A percentile compares a stretch with the other conserved stretches of the same genome.
These are phyloP conservation scores for Druon quercuslanigerum DNA, from an alignment of 1,140 invertebrate species.

Conservation along the genomic window DNA sequence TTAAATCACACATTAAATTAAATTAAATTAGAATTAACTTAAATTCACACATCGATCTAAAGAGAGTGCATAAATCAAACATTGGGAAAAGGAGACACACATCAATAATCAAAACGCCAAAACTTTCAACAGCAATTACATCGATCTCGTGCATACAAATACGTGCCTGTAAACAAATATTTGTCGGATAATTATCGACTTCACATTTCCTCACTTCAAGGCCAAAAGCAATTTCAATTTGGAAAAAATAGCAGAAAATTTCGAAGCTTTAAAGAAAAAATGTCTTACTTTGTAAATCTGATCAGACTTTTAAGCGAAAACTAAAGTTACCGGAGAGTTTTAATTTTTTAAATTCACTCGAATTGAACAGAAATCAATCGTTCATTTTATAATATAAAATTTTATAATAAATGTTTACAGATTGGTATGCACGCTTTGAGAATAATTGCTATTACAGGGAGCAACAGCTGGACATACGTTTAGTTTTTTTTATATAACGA, in stretches of 20 bases:
- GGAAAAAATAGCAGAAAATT: no score
- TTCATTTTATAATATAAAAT: background rate
- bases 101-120: background rate
- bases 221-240: background rate
- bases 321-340: background rate
- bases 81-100: conserved; percentile 4
- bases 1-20: background rate
- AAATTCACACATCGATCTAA: background rate
- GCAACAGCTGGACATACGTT: conserved; percentile 50
- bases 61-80: background rate
- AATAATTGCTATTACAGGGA: conserved; percentile 32
- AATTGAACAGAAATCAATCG: background rate
- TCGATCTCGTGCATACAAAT: background rate
- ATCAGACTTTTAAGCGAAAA: background rate
- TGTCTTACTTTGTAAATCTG: background rate
- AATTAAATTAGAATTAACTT: no score
- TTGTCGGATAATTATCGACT: no score
- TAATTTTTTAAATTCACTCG: background rate
- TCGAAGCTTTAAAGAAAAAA: background rate
- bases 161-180: no score
- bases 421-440: background rate
- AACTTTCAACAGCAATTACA: background rate
- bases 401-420: background rate
- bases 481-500: conserved; percentile 49
- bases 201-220: background rate